Evolutionary conservation across 2,113 vertebrate genomes (phyloP).

Genomic region (Cavia porcellus): DNA sequence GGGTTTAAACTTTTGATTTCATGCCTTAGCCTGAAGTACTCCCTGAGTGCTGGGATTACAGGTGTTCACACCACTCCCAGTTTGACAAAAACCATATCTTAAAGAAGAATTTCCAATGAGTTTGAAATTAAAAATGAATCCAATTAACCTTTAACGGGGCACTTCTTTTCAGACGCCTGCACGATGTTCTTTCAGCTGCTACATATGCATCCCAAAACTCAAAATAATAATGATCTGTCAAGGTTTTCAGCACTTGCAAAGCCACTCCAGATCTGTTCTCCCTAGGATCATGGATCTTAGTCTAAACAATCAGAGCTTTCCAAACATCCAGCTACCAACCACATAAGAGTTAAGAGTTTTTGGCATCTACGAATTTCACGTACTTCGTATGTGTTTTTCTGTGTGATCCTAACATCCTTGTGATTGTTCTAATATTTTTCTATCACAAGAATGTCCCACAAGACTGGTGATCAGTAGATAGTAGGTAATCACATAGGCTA

Average conservation of each 20-base stretch:
- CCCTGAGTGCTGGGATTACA: background rate
- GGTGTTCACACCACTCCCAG: too few relatives aligned
- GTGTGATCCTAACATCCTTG: background rate
- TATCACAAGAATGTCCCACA: background rate
- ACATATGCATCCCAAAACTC: background rate
- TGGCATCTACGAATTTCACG: background rate
- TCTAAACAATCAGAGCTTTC: background rate
- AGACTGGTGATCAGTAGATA: background rate
- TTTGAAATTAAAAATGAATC: background rate
- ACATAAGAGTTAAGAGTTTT: background rate
- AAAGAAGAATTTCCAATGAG: background rate
- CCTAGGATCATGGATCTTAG: too few relatives aligned
- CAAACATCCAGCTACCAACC: background rate
- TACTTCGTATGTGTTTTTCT: background rate
- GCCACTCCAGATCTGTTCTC: background rate
- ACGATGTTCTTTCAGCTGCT: background rate
- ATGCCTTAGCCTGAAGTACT: background rate
- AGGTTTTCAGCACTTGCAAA: background rate
- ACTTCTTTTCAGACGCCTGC: background rate
- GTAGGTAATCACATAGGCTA: rapidly evolving
- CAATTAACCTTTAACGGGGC: background rate
- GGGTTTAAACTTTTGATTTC: background rate
- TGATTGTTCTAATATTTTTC: background rate
- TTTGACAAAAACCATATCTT: background rate
- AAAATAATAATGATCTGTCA: background rate